Percentiles rank a stretch among this genome's conserved stretches.
Conservation (phyloP, 2,888 invertebrate species). For the Carpatolechia fugitivella region DNA sequence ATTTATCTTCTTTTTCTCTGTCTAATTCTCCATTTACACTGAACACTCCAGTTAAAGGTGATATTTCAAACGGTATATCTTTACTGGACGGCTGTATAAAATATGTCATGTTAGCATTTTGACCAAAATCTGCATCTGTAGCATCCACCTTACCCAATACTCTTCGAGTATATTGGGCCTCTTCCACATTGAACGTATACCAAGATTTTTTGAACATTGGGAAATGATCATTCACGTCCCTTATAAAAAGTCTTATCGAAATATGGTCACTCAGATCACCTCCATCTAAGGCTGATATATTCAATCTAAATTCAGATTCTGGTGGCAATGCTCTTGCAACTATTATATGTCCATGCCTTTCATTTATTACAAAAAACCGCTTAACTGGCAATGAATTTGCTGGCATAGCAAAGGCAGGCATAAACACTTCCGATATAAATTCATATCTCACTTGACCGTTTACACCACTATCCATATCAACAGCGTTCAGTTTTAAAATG, state of each 20-base stretch:
- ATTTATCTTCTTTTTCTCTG: constrained; percentile 85
- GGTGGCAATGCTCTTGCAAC: constrained; percentile 85
- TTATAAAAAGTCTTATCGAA: constrained; percentile 84
- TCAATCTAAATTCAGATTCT: constrained; percentile 86
- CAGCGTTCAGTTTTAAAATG: constrained; percentile 84
- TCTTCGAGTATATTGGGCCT: constrained; percentile 85
- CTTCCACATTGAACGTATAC: constrained; percentile 90
- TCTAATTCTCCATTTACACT: constrained; percentile 88
- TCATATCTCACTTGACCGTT: constrained; percentile 87
- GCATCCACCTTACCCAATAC: constrained; percentile 88
- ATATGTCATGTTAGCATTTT: constrained; percentile 89
- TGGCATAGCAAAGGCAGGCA: constrained; percentile 71
- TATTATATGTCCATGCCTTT: constrained; percentile 86
- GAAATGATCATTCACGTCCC: constrained; percentile 90
- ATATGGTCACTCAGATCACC: constrained; percentile 86
- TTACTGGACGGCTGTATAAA: constrained; percentile 72
- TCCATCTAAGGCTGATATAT: constrained; percentile 87
- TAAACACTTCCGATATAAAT: constrained; percentile 83
- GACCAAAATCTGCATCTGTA: constrained; percentile 88
- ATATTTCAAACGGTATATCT: constrained; percentile 84
- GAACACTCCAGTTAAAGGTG: constrained; percentile 83
- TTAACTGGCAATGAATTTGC: constrained; percentile 73
- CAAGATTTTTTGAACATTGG: constrained; percentile 90
- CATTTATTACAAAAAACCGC: constrained; percentile 87
- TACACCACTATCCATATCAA: constrained; percentile 84